phyloP scores from a whole-genome alignment of 1,140 invertebrate genomes.

The Branchinecta lindahli region DNA sequence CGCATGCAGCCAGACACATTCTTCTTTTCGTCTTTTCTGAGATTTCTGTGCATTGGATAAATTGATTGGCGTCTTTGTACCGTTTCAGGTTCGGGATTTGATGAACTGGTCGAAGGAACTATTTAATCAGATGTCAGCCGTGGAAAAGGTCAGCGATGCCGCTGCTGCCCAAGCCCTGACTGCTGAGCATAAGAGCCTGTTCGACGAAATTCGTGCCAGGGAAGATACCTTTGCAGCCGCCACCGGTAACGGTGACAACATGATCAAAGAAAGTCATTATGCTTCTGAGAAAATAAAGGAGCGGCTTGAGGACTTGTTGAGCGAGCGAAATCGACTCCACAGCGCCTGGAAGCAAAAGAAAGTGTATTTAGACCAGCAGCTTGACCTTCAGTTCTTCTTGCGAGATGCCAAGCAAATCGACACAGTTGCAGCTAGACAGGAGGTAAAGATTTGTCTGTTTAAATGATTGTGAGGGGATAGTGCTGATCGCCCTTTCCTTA shows the following conservation, averaged over 20 bases:
- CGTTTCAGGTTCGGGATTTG: slow-evolving; percentile 59
- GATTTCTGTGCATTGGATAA: background rate
- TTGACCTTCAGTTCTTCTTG: slow-evolving; percentile 86
- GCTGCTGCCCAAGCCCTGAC: slow-evolving; percentile 70
- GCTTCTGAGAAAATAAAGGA: slow-evolving; percentile 60
- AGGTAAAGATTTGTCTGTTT: slow-evolving; percentile 37
- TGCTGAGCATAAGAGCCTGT: slow-evolving; percentile 74
- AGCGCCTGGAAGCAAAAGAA: slow-evolving; percentile 76
- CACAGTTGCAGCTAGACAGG: slow-evolving; percentile 70
- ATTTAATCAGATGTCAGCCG: slow-evolving; percentile 57
- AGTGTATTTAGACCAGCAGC: slow-evolving; percentile 78
- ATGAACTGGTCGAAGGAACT: slow-evolving; percentile 71
- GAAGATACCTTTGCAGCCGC: slow-evolving; percentile 69
- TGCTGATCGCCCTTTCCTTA: background rate
- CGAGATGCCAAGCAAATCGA: slow-evolving; percentile 87
- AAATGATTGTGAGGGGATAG: background rate
- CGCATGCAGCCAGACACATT: too few relatives aligned
- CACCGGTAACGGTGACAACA: slow-evolving; percentile 58
- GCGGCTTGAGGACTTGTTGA: slow-evolving; percentile 53
- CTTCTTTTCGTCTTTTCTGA: too few relatives aligned
- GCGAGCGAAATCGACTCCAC: slow-evolving; percentile 60
- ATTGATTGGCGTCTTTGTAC: slow-evolving; percentile 5
- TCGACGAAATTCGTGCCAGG: slow-evolving; percentile 84
- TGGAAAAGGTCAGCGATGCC: slow-evolving; percentile 69
- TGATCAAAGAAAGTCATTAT: slow-evolving; percentile 74